phyloP scores from a whole-genome alignment of 2,797 vertebrate genomes.

The Clamator glandarius region DNA sequence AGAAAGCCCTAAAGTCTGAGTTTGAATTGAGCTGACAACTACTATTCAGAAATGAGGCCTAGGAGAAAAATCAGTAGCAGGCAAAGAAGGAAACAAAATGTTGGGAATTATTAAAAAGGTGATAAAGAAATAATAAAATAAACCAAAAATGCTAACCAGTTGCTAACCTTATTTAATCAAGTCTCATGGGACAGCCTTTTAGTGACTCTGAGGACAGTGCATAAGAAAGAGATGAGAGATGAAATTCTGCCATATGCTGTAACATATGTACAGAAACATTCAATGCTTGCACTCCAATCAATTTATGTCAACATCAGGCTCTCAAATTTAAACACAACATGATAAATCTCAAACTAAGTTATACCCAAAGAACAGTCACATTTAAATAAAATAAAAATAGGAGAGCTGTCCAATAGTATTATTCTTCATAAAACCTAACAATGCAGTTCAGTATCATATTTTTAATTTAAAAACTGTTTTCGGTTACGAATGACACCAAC shows the following conservation, averaged over 20 bases:
- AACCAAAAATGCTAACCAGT: background rate
- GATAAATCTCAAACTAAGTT: background rate
- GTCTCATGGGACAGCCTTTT: slow-evolving; percentile 51
- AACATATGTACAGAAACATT: slow-evolving; percentile 73
- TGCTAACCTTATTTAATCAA: slow-evolving; percentile 66
- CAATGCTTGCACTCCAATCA: slow-evolving; percentile 49
- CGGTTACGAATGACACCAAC: background rate
- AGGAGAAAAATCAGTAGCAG: background rate
- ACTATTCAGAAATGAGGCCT: background rate
- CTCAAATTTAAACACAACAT: slow-evolving; percentile 48
- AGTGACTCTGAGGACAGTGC: slow-evolving; percentile 48
- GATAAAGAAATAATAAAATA: background rate
- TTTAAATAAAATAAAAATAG: background rate
- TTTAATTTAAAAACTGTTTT: background rate
- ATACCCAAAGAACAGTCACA: background rate
- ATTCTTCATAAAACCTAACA: background rate
- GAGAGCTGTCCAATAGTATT: background rate
- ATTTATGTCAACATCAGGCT: slow-evolving; percentile 69
- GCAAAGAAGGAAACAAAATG: background rate
- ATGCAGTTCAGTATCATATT: background rate
- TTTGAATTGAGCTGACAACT: background rate
- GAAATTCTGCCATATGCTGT: slow-evolving; percentile 73
- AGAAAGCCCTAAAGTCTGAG: background rate
- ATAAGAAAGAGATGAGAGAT: slow-evolving; percentile 51
- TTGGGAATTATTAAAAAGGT: background rate